Percentiles rank a stretch among this genome's conserved stretches.
These are phyloP conservation scores for Dinocampus coccinellae DNA, from an alignment of 2,888 invertebrate species.

Conservation along the genomic window DNA sequence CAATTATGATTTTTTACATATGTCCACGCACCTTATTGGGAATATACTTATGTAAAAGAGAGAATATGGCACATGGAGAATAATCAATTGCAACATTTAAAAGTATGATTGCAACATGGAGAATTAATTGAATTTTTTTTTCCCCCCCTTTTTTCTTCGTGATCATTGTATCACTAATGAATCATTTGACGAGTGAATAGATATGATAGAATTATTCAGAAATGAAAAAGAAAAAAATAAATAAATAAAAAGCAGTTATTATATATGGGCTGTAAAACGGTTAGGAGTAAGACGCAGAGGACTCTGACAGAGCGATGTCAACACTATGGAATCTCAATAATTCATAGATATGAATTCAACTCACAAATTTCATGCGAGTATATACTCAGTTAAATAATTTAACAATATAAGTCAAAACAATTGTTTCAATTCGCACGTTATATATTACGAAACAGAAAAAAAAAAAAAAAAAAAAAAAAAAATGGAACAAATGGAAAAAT, in stretches of 20 bases:
- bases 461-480: not conserved
- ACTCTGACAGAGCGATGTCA: slow-evolving; percentile 62
- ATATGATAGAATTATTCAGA: not conserved
- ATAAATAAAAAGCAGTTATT: slow-evolving; percentile 19
- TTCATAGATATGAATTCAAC: slow-evolving; percentile 52
- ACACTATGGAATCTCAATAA: slow-evolving; percentile 66
- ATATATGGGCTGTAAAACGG: slow-evolving; percentile 9
- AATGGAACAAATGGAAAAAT: not conserved
- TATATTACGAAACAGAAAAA: slow-evolving; percentile 4
- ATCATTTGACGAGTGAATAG: not conserved
- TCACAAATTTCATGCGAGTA: slow-evolving; percentile 1
- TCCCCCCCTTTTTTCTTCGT: not conserved
- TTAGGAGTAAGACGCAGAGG: slow-evolving; percentile 47
- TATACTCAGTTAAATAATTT: not conserved
- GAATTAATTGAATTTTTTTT: not conserved
- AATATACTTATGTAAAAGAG: slow-evolving; percentile 21
- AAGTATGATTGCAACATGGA: slow-evolving; percentile 8
- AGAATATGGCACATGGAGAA: slow-evolving; percentile 32
- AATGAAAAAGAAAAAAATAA: not conserved
- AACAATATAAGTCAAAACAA: not conserved
- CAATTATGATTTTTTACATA: not conserved
- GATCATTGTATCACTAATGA: not conserved
- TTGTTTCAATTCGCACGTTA: not conserved
- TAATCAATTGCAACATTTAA: slow-evolving; percentile 17
- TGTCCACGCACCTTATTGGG: not conserved